Evolutionary conservation across 2,888 invertebrate genomes (phyloP), one percentile per base, ranked within the genome.

Genomic region (Glaucopsyche alexis): DNA sequence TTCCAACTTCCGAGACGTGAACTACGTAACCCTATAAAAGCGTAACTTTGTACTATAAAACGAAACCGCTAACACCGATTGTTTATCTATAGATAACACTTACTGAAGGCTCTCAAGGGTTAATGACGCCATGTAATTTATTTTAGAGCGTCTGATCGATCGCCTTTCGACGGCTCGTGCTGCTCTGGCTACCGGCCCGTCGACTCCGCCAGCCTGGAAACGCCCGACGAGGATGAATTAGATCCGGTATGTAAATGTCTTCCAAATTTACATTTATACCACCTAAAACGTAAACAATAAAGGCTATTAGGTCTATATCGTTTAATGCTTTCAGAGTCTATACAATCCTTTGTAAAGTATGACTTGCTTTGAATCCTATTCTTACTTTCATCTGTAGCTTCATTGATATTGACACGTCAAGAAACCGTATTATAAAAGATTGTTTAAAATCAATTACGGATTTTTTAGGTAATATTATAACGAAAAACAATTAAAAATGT

Each of bases 101-200:
- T 42, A 7, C 5, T 11, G 19, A 55, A 55, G 55, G 55, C 9
- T 19, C 8, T 55, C 60, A 14, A 60, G 7, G 38, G 29, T 14
- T 38, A 60, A 29, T 60, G 29, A 60, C 2, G 4, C 2, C 1
- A 38, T 60, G 40, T 72, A 73, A 47, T 83, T 82, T 79, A 82
- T 73, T 71, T 1, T 93, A 96, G 96, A 81, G 96, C 96, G 9
- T 97, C 96, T 77, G 97, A 97, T 81, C 93, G 96, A 76, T 97
- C 97, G 0, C 97, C 97, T 0, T 97, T 97, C 84, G 97, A 97
- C 74, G 97, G 97, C 0, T 97, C 97, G 2, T 97, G 97, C 85
- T 97, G 97, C 84, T 96, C 96, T 0, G 96, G 96, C 13, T 96
- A 96, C 84, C 95, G 96, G 76, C 96, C 96, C 65, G 96, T 96